Conservation (phyloP, 2,888 invertebrate genomes). For the Platerodrilus igneus region DNA sequence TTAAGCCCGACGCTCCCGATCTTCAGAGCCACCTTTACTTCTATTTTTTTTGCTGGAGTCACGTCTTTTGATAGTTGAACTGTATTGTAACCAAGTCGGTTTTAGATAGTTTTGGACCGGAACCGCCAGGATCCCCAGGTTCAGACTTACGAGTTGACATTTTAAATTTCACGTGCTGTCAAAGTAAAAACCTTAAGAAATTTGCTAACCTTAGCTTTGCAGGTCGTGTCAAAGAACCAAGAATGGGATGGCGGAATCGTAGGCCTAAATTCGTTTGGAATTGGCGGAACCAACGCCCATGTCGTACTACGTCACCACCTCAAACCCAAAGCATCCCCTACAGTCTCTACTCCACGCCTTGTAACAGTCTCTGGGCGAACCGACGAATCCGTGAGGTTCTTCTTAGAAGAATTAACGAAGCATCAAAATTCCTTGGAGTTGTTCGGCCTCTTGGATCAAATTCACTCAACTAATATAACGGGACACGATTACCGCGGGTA, state of each 20-base stretch:
- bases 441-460: constrained; percentile 68
- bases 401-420: constrained; percentile 61
- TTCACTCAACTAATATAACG: constrained; percentile 64
- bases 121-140: too few relatives aligned
- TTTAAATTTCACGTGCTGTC: too few relatives aligned
- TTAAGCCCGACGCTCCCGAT: too few relatives aligned
- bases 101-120: too few relatives aligned
- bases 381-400: constrained; percentile 64
- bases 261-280: constrained; percentile 95
- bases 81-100: too few relatives aligned
- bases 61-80: too few relatives aligned
- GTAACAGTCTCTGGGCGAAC: constrained; percentile 84
- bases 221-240: constrained; percentile 74
- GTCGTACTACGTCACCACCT: constrained; percentile 75
- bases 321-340: constrained; percentile 57
- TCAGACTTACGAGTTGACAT: too few relatives aligned
- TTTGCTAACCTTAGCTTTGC: too few relatives aligned
- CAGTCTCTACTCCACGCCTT: constrained; percentile 60
- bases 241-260: constrained; percentile 88
- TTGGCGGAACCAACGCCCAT: constrained; percentile 96
- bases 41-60: too few relatives aligned
- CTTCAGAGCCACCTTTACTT: too few relatives aligned
- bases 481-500: constrained; percentile 82
- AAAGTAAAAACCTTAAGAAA: constrained; percentile 12
- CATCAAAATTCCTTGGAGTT: constrained; percentile 65